Evolutionary conservation across 1,140 invertebrate genomes (phyloP), one percentile per base, ranked within the genome.

Genomic region (Drosophila chauvacae): DNA sequence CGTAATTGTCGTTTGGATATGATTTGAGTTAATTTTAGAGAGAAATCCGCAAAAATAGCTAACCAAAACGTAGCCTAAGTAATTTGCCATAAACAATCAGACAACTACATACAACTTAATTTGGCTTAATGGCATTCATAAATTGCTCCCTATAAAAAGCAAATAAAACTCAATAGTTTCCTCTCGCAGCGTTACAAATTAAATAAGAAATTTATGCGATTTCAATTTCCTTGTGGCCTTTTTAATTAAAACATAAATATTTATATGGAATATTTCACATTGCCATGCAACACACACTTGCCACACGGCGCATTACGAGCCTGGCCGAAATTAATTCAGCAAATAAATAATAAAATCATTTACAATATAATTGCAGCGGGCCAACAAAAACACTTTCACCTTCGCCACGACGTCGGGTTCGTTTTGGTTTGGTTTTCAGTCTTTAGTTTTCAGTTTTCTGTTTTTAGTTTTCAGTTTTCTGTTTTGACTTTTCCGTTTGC

Each of bases 291-390:
- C 63, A 45, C 35, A 47, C 68, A 56, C 63, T 68, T 68, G 63
- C 69, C 51, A 37, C 37, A 41, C 33, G 26, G 50, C 59, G 30
- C 58, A 69, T 63, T 63, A 70, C 50, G 59, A 35, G 63, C 28
- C 37, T 41, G 51, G 14, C 51, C 73, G 69, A 84, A 90, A 88
- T 88, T 90, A 88, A 88, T 88, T 88, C 85, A 79, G 64, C 84
- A 90, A 88, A 88, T 88, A 90, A 88, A 88, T 88, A 88, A 88
- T 88, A 88, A 88, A 88, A 88, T 88, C 84, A 88, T 88, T 88
- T 88, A 88, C 84, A 88, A 88, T 88, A 90, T 88, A 88, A 88
- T 88, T 88, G 84, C 84, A 72, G 48, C 76, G 77, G 63, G 64
- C 77, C 66, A 80, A 85, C 66, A 79, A 78, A 65, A 87, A 88